Percentiles rank a stretch among this genome's conserved stretches.
Evolutionary conservation across 2,888 invertebrate species (phyloP).

Genomic region (Papilio demoleus): DNA sequence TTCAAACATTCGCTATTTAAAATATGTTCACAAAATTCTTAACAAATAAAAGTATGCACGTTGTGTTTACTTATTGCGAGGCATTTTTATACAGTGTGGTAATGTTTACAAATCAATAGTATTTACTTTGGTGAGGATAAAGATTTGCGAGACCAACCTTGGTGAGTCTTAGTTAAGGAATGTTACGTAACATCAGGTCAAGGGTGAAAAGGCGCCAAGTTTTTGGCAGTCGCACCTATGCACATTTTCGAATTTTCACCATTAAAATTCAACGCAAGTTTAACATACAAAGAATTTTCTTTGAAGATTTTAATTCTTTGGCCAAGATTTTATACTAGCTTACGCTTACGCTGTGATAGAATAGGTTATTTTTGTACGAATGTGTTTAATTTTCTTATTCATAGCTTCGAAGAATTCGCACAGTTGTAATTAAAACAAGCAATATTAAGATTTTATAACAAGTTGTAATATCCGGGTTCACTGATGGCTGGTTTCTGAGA

Average conservation of each 20-base stretch:
- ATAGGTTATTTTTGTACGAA: not conserved
- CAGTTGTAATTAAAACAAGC: no score
- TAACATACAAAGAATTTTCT: not conserved
- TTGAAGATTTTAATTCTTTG: not conserved
- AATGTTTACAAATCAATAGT: conserved; percentile 49
- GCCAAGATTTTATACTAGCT: not conserved
- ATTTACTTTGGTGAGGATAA: conserved; percentile 66
- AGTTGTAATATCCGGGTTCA: no score
- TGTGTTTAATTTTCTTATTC: not conserved
- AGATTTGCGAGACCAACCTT: conserved; percentile 63
- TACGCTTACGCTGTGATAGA: not conserved
- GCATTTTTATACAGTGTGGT: conserved; percentile 31
- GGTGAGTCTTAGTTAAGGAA: conserved; percentile 62
- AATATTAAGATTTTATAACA: no score
- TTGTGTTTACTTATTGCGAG: conserved; percentile 29
- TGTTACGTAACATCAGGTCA: conserved; percentile 75
- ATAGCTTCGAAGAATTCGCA: no score
- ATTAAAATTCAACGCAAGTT: conserved; percentile 47
- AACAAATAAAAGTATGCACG: conserved; percentile 22
- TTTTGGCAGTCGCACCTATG: conserved; percentile 69
- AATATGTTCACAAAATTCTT: not conserved
- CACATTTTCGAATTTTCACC: conserved; percentile 55
- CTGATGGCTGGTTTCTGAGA: no score
- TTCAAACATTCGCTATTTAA: conserved; percentile 9
- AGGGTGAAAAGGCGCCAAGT: conserved; percentile 73